A percentile compares a stretch with the other conserved stretches of the same genome.
These are phyloP conservation scores for Varanus komodoensis DNA, from an alignment of 2,113 vertebrate species.

Conservation along the genomic window DNA sequence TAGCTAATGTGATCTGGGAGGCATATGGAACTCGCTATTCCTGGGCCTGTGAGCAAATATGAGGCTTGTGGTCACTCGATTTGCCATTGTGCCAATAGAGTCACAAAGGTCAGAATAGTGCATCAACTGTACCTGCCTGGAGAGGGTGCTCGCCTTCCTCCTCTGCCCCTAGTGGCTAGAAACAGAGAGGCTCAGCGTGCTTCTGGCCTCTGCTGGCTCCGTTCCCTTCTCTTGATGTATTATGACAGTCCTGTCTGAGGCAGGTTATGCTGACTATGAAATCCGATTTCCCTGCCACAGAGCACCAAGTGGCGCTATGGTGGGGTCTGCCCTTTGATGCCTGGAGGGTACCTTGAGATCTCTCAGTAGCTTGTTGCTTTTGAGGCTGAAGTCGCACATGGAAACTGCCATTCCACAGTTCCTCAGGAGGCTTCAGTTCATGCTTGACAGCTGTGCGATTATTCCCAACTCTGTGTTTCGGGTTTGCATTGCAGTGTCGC, in stretches of 20 bases:
- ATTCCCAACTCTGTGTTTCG: neutral
- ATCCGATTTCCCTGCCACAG: neutral
- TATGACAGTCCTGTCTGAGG: neutral
- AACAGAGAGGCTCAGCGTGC: neutral
- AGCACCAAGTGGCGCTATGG: neutral
- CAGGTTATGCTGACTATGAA: neutral
- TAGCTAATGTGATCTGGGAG: too few relatives aligned
- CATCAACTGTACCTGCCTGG: neutral
- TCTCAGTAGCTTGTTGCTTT: constrained; percentile 54
- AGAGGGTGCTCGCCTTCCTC: neutral
- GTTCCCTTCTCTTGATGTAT: neutral
- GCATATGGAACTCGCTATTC: neutral
- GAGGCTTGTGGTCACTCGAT: neutral
- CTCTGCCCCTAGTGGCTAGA: neutral
- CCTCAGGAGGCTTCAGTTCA: neutral
- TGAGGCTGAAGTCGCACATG: constrained; percentile 1
- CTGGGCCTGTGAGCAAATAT: neutral
- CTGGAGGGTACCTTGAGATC: constrained; percentile 51
- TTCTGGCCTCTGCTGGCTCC: neutral
- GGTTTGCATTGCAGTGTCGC: constrained; percentile 36
- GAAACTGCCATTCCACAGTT: constrained; percentile 49
- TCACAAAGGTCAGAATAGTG: too few relatives aligned
- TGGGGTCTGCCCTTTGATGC: constrained; percentile 3
- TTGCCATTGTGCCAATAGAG: neutral
- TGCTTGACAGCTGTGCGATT: constrained; percentile 44